Evolutionary conservation across 2,113 vertebrate genomes (phyloP), one percentile per base, ranked within the genome.

Genomic region (Echinops telfairi): DNA sequence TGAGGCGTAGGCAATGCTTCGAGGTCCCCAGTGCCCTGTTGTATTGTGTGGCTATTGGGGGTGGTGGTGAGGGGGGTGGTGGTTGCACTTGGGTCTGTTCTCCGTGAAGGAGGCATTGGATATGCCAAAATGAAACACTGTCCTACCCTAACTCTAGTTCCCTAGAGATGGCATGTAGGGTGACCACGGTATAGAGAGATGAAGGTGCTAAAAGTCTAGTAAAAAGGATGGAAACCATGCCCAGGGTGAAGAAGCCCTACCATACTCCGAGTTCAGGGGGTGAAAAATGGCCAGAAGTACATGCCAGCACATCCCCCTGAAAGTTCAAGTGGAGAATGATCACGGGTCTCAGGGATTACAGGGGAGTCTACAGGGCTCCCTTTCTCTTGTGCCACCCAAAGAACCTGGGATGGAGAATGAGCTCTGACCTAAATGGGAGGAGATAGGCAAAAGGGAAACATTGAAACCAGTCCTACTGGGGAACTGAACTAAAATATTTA

Each of bases 381-480:
- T 47, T 68, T 60, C 20, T 64, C 22, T n/a, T 68, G 8, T 57
- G 27, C 9, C 62, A 2, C 58, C 36, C n/a, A 62, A 71, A 27
- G 15, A 60, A 58, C 10, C 75, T 0, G 0, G 66, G 62, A 77
- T 58, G 3, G 79, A 81, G 43, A 95, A 91, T 7, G 36, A 92
- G 25, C 53, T 76, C 71, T 89, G 82, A 43, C 53, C 6, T 71
- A 85, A 77, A 64, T 25, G 94, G 64, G 25, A 90, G 33, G 36
- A 78, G 62, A 71, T 60, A 43, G 87, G n/a, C 71, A 80, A 93
- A 82, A 64, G 76, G n/a, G 19, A 94, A 82, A 23, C 29, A 58
- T 27, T 80, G 58, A 92, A 90, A 88, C 38, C 19, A 83, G 73
- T 17, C 8, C n/a, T 83, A 40, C 86, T 83, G 93, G 77, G 60